Percentiles rank a stretch among this genome's conserved stretches.
Conservation (phyloP, 2,797 vertebrate species). For the Alca torda region DNA sequence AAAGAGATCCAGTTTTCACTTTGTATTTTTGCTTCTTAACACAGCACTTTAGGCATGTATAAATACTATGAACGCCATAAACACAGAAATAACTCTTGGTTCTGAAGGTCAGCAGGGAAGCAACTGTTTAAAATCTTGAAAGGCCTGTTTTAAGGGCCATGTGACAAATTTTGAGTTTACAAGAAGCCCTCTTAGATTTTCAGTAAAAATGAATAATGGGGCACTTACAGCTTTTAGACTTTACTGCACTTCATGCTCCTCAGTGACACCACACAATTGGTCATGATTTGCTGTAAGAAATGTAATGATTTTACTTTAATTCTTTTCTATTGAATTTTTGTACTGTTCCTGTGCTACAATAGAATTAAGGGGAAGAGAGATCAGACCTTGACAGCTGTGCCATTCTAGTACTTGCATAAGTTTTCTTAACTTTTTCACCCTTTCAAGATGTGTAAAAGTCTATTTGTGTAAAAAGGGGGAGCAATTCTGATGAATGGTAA, state of each 20-base stretch:
- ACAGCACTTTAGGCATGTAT: neutral
- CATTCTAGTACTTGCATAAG: neutral
- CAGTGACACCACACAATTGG: neutral
- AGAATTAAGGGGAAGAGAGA: neutral
- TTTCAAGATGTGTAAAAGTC: neutral
- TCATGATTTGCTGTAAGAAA: constrained; percentile 23
- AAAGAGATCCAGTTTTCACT: neutral
- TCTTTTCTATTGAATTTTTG: constrained; percentile 15
- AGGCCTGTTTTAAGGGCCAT: neutral
- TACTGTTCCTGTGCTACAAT: neutral
- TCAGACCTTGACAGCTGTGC: constrained; percentile 1
- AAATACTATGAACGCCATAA: neutral
- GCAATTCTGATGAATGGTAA: neutral
- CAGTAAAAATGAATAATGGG: constrained; percentile 33
- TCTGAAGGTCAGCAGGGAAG: neutral
- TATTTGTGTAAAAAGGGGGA: neutral
- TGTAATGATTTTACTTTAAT: constrained; percentile 47
- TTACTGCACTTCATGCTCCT: neutral
- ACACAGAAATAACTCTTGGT: neutral
- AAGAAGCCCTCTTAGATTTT: constrained; percentile 20
- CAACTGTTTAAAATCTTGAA: constrained; percentile 1
- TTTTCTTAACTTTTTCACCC: neutral
- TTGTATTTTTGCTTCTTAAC: neutral
- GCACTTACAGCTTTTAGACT: constrained; percentile 31
- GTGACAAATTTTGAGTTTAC: neutral